Evolutionary conservation across 2,797 vertebrate genomes (phyloP), one percentile per base, ranked within the genome.

Genomic region (Sebastes jordani): DNA sequence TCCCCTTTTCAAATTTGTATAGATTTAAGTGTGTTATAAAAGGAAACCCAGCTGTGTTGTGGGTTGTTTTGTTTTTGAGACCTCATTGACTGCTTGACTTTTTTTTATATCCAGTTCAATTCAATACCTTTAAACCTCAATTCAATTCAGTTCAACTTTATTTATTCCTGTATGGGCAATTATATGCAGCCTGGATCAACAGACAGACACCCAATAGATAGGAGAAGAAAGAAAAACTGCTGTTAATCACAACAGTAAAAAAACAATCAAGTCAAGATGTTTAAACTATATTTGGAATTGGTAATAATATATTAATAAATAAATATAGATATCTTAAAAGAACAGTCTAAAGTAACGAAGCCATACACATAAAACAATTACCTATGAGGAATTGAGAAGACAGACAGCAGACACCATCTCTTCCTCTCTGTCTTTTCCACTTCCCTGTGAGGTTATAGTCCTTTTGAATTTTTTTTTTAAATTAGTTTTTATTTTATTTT

Each of bases 1-100:
- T 82, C 82, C 60, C 63, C 22, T 80, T 88, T 84, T 62, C 2
- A 62, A 36, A 67, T 75, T 14, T 72, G 3, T n/a, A 49, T 49
- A 66, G n/a, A 58, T 80, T 20, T 22, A 49, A 49, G 23, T 23
- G 71, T 2, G 14, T 16, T 71, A 22, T 55, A 38, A 84, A 55
- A 32, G 25, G 42, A 80, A 78, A 58, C 36, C 22, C 80, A 81
- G 63, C 71, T 85, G 78, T 36, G 22, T 16, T 71, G 34, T 55
- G 59, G 23, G 22, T 49, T 29, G 0, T n/a, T 76, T 7, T 32
- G 13, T 11, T 56, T 78, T 25, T 76, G 4, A 66, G 36, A 18
- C n/a, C 25, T 46, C 11, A 30, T 14, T 56, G 6, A 6, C 23
- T 3, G 11, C 2, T 67, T 66, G 1, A 72, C 71, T 81, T 30